Conservation (phyloP, 2,888 invertebrate genomes). For the Morpho achilles region DNA sequence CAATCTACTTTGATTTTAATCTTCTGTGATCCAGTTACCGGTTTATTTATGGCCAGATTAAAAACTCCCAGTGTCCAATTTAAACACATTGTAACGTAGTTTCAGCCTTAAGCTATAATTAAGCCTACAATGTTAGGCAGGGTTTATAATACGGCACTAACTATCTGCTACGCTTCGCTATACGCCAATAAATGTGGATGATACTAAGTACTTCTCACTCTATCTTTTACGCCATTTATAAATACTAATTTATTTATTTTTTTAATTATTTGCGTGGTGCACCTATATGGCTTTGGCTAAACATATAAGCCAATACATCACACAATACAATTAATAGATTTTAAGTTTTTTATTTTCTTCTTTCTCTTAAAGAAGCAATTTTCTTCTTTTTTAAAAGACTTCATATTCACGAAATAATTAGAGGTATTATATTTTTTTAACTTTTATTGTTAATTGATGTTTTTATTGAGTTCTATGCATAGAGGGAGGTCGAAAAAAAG, state of each 20-base stretch:
- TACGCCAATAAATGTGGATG: not conserved
- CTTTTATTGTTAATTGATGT: too few relatives aligned
- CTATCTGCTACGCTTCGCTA: not conserved
- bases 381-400: too few relatives aligned
- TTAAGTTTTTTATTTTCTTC: too few relatives aligned
- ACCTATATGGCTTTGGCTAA: too few relatives aligned
- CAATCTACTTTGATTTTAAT: conserved; percentile 13
- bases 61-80: conserved; percentile 15
- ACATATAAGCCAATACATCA: too few relatives aligned
- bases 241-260: not conserved
- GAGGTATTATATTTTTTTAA: too few relatives aligned
- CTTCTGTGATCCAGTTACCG: conserved; percentile 14
- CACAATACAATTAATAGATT: too few relatives aligned
- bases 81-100: conserved; percentile 17
- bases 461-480: too few relatives aligned
- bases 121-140: conserved; percentile 31
- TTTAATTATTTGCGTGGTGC: not conserved
- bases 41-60: conserved; percentile 16
- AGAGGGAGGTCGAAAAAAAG: too few relatives aligned
- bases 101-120: conserved; percentile 35
- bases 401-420: too few relatives aligned
- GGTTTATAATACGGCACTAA: conserved; percentile 2
- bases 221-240: not conserved
- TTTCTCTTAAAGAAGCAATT: too few relatives aligned
- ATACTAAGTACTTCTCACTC: conserved; percentile 3